phyloP scores from a whole-genome alignment of 2,888 invertebrate species.

The Aromia moschata region DNA sequence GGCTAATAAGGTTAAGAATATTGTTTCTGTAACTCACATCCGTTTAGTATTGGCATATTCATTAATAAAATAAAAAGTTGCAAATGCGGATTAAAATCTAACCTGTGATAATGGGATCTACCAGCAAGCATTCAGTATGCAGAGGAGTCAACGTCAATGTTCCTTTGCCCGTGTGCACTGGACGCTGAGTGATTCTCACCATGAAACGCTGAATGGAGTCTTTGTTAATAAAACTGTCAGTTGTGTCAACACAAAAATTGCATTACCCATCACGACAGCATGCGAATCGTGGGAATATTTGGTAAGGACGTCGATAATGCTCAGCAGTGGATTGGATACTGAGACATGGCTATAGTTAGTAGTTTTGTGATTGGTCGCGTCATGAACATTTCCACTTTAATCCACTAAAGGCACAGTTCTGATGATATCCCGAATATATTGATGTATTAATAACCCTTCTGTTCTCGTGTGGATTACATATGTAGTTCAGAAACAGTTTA shows the following conservation, averaged over 20 bases:
- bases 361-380: too few relatives aligned
- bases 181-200: conserved; percentile 95
- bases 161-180: conserved; percentile 98
- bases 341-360: conserved; percentile 96
- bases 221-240: conserved; percentile 95
- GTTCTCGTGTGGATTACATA: too few relatives aligned
- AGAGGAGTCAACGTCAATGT: conserved; percentile 95
- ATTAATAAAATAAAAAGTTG: too few relatives aligned
- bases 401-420: too few relatives aligned
- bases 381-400: too few relatives aligned
- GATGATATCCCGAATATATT: too few relatives aligned
- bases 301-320: conserved; percentile 94
- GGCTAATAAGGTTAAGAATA: too few relatives aligned
- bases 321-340: conserved; percentile 94
- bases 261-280: conserved; percentile 96
- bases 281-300: conserved; percentile 99
- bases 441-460: too few relatives aligned
- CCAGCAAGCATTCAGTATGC: conserved; percentile 93
- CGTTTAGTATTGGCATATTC: too few relatives aligned
- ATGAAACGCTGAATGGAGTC: conserved; percentile 96
- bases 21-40: too few relatives aligned
- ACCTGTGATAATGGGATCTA: conserved; percentile 94
- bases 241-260: conserved; percentile 95
- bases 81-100: too few relatives aligned
- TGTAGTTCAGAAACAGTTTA: too few relatives aligned